Evolutionary conservation across 2,113 vertebrate species (phyloP).

Genomic region (Eira barbara): DNA sequence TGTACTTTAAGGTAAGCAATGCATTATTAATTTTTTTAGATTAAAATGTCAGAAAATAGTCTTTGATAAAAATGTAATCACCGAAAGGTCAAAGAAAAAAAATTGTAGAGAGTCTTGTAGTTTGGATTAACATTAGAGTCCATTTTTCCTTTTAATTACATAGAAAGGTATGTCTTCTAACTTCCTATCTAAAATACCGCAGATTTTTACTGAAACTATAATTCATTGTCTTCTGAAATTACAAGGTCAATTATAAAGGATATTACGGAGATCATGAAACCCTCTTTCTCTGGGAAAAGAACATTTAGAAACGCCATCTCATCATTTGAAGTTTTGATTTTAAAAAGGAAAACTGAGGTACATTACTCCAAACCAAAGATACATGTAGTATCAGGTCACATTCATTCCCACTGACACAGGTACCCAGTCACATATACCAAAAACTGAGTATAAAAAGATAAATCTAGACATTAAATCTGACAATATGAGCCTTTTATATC

Average conservation of each 20-base stretch:
- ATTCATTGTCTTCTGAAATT: conserved; percentile 36
- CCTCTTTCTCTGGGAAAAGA: neutral
- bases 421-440: neutral
- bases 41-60: conserved; percentile 19
- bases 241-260: neutral
- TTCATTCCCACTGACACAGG: neutral
- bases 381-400: neutral
- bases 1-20: neutral
- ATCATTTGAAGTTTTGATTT: neutral
- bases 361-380: neutral
- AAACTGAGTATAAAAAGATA: neutral
- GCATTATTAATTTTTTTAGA: neutral
- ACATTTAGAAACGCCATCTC: neutral
- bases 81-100: neutral
- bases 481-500: neutral
- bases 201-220: neutral
- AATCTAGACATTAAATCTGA: neutral
- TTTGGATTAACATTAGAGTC: neutral
- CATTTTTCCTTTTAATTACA: neutral
- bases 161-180: neutral
- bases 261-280: neutral
- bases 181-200: neutral
- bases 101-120: neutral
- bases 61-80: neutral
- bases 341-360: neutral